phyloP scores from a whole-genome alignment of 2,113 vertebrate species.

The Jacana jacana region DNA sequence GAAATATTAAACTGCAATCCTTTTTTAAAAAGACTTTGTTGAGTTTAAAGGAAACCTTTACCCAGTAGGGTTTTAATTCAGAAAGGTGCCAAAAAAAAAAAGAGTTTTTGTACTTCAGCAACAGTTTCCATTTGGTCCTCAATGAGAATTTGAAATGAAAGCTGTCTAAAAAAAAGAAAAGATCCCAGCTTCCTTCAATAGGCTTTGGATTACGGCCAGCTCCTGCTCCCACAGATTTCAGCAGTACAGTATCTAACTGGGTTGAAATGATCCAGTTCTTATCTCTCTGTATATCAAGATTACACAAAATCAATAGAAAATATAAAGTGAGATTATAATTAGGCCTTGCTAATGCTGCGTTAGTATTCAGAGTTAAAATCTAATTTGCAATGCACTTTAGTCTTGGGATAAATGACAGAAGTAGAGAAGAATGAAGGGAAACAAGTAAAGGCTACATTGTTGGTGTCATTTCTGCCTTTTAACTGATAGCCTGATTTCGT shows the following conservation, averaged over 20 bases:
- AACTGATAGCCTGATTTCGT: background rate
- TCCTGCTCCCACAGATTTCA: constrained; percentile 2
- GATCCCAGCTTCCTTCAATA: background rate
- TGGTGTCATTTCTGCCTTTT: background rate
- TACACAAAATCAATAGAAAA: constrained; percentile 23
- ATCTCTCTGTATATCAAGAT: background rate
- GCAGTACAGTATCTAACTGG: background rate
- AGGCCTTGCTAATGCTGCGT: background rate
- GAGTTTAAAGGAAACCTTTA: background rate
- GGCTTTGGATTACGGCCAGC: background rate
- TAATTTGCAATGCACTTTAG: constrained; percentile 13
- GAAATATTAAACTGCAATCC: background rate
- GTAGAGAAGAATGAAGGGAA: background rate
- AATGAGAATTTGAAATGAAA: background rate
- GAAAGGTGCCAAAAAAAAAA: background rate
- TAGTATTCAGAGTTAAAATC: constrained; percentile 42
- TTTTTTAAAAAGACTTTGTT: background rate
- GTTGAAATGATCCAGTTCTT: background rate
- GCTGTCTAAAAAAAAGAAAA: background rate
- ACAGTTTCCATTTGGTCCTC: background rate
- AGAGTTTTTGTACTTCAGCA: background rate
- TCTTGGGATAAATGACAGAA: background rate
- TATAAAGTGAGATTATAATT: constrained; percentile 21
- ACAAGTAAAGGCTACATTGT: background rate
- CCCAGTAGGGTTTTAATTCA: background rate